Percentiles rank a stretch among this genome's conserved stretches.
Evolutionary conservation across 1,140 invertebrate genomes (phyloP).

Genomic region (Zeugodacus cucurbitae): DNA sequence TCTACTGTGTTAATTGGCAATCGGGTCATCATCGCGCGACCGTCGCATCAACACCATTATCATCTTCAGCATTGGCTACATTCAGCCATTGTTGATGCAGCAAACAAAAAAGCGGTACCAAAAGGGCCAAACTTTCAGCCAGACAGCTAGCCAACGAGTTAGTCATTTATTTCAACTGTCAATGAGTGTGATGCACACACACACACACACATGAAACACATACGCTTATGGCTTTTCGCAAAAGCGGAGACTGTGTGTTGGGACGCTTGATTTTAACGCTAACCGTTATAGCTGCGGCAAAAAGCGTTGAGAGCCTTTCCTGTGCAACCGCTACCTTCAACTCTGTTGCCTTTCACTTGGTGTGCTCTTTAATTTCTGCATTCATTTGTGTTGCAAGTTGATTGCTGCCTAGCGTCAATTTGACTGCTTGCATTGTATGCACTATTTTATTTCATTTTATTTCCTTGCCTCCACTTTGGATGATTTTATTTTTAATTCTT

Average conservation of each 20-base stretch:
- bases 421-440: neutral
- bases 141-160: too few relatives aligned
- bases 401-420: neutral
- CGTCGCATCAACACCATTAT: neutral
- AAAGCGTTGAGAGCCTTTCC: neutral
- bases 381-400: neutral
- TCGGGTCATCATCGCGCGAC: neutral
- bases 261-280: neutral
- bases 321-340: neutral
- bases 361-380: conserved; percentile 17
- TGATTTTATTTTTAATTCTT: conserved; percentile 14
- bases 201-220: neutral
- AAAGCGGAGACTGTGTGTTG: neutral
- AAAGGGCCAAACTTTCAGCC: neutral
- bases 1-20: neutral
- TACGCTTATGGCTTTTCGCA: neutral
- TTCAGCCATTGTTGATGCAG: neutral
- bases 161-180: conserved; percentile 10
- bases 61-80: neutral
- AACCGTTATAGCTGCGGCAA: neutral
- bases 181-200: neutral
- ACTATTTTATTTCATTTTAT: neutral
- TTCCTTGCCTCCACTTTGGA: neutral
- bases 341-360: neutral
- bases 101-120: neutral